Evolutionary conservation across 1,140 invertebrate species (phyloP), one percentile per base, ranked within the genome.

Genomic region (Penaeus indicus): DNA sequence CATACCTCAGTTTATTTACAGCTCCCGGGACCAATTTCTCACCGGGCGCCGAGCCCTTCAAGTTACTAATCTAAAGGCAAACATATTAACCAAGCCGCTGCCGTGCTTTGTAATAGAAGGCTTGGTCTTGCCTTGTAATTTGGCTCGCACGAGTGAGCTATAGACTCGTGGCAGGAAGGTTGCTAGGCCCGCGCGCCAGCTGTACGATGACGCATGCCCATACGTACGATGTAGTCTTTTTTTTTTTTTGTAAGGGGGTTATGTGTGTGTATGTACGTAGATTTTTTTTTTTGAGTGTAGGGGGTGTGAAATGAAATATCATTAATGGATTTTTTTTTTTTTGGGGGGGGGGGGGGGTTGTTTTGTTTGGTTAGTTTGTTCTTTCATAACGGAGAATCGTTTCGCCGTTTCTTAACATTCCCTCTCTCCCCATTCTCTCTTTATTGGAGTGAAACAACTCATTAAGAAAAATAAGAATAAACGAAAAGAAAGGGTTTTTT

Each of bases 1-100:
- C 69, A 75, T 75, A 75, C 69, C 25, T 75, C 69, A 22, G 25
- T 75, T 75, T 75, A 75, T 75, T 75, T 75, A 75, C 69, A 75
- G 38, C 69, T 32, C n/a, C 22, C 16, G 25, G 69, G 69, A 75
- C 11, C 69, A 75, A 75, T 75, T 75, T 75, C 38, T 75, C 69
- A 75, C 11, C 16, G 25, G 69, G 67, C 67, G 67, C 25, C 25
- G 25, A 25, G 25, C 69, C n/a, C 69, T 16, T 38, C 69, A 25
- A 75, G 25, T 25, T 75, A 75, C 69, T 75, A 75, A 75, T 75
- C 69, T 75, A 32, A 75, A 75, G 69, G 69, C 69, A 75, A 75
- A 75, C 69, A 75, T 75, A 75, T 75, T 75, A 75, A 75, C 69
- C 69, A 75, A 75, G 25, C 38, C 16, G 69, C 18, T 32, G 38